phyloP scores from a whole-genome alignment of 2,113 vertebrate genomes.

The Eubucco bourcierii region DNA sequence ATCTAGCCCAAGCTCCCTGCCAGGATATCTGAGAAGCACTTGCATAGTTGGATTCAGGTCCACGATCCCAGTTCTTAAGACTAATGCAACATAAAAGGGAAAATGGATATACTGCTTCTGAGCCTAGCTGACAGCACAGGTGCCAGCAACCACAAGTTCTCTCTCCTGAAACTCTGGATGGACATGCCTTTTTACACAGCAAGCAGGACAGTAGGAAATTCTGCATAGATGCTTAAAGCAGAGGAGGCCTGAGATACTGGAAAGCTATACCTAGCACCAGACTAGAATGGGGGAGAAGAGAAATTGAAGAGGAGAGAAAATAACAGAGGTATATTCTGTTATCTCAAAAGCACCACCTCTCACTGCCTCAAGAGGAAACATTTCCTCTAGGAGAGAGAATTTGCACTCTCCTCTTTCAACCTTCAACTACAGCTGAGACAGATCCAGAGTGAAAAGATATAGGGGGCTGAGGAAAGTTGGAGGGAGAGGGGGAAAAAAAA shows the following conservation, averaged over 20 bases:
- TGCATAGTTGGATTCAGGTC: neutral
- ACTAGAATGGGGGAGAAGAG: neutral
- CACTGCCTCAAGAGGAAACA: neutral
- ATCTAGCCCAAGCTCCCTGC: no score
- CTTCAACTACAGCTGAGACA: neutral
- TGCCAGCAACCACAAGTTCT: neutral
- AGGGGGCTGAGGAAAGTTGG: neutral
- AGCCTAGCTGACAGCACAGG: neutral
- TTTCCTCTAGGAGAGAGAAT: neutral
- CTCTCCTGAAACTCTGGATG: neutral
- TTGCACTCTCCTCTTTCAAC: neutral
- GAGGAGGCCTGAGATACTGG: neutral
- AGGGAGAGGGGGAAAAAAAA: neutral
- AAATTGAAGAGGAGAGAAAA: neutral
- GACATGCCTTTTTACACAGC: neutral
- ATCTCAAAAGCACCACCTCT: neutral
- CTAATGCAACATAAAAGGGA: neutral
- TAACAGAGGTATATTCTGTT: accelerated
- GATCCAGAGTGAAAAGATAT: neutral
- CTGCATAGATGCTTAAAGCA: neutral
- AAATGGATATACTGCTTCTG: neutral
- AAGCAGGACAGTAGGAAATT: accelerated
- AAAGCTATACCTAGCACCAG: neutral
- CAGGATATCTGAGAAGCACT: neutral
- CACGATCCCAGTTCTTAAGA: neutral